Conservation (phyloP, 2,888 invertebrate genomes). For the Zygogramma bicolorata region DNA sequence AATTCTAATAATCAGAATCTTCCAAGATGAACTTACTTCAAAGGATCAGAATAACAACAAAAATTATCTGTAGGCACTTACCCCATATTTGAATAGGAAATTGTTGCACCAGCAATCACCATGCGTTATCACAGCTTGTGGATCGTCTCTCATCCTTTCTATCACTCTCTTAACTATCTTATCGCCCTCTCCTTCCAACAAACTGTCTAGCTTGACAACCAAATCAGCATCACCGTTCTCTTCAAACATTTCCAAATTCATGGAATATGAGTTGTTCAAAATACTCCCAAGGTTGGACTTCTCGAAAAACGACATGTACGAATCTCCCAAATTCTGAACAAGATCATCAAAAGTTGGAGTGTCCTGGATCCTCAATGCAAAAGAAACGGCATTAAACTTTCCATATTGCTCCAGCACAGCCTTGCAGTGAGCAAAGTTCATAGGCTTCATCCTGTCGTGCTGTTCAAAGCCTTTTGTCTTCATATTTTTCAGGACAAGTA, state of each 20-base stretch:
- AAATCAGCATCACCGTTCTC: neutral
- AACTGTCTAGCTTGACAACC: slow-evolving; percentile 4
- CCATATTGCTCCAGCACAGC: slow-evolving; percentile 40
- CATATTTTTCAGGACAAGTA: slow-evolving; percentile 42
- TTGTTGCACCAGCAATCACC: slow-evolving; percentile 59
- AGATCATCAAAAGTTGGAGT: slow-evolving; percentile 24
- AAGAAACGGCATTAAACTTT: slow-evolving; percentile 45
- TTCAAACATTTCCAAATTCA: neutral
- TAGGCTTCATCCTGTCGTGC: slow-evolving; percentile 30
- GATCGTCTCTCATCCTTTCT: slow-evolving; percentile 31
- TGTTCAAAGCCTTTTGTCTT: slow-evolving; percentile 40
- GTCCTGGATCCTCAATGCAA: slow-evolving; percentile 41
- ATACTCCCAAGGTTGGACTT: neutral
- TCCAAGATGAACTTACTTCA: too few species aligned
- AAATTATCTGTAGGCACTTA: too few species aligned
- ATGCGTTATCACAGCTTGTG: slow-evolving; percentile 49
- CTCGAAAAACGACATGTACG: neutral
- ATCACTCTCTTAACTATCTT: slow-evolving; percentile 19
- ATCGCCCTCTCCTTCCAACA: slow-evolving; percentile 17
- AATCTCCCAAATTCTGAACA: neutral
- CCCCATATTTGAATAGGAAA: slow-evolving; percentile 56
- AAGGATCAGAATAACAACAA: neutral
- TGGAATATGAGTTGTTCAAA: neutral
- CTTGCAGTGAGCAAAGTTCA: slow-evolving; percentile 44
- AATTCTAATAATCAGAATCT: too few species aligned